Base-by-base conservation (phyloP, 1,140 invertebrate genomes). In the Megalonaias nervosa region DNA sequence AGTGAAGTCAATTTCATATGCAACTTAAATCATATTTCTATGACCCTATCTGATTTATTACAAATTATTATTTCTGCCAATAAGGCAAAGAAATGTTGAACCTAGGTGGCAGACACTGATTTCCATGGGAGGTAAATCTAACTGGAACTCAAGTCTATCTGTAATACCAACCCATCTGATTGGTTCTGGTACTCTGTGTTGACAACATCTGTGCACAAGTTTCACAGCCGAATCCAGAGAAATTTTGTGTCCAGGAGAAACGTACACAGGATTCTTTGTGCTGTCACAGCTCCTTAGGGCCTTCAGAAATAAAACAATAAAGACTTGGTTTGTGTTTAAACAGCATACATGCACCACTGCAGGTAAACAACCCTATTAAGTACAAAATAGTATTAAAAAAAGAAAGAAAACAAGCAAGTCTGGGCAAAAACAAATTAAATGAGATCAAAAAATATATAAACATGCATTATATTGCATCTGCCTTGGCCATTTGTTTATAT, bases 131-230 rank as follows among this genome's bases (percentile, higher is more conserved):
- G 38, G 38, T 48, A 48, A 48, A 48, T 48, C 38, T 48, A 48
- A 48, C 4, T 48, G 38, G 6, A 48, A 48, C 38, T 48, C 38
- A 11, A 48, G 38, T 5, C 38, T 48, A 48, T 48, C 38, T 48
- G 11, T 48, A 48, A 48, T 48, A 74, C 76, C 75, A 78, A 89
- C 91, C 85, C 88, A 83, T 84, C 92, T 82, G 19, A 90, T 84
- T 61, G 92, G 92, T 80, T 92, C 91, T n/a, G 92, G 91, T 75
- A 92, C 86, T 58, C 91, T 82, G 79, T 87, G 90, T 80, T 89
- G 87, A 64, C 87, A 89, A 75, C 89, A 91, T 59, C 78, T 71
- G 56, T 89, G 77, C 9, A 92, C 91, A 16, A 92, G 79, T 75
- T 80, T 81, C 21, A 86, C 81, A 19, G 91, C 90, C 14, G 90